phyloP scores from a whole-genome alignment of 2,797 vertebrate species.

The Silurus aristotelis region DNA sequence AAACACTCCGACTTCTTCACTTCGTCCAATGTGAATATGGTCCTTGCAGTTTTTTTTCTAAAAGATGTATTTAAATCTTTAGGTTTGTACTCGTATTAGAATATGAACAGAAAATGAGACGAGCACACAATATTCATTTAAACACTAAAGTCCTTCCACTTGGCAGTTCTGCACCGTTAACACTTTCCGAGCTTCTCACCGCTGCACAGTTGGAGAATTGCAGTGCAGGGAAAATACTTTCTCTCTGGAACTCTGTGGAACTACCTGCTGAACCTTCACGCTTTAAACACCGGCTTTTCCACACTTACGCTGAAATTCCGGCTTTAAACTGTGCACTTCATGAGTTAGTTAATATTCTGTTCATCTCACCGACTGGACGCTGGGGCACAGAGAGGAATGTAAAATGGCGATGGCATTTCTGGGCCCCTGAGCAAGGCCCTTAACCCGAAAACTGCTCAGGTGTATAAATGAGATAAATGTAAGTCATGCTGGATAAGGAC shows the following conservation, averaged over 20 bases:
- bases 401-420: no score
- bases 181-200: constrained; percentile 14
- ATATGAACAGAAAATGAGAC: background rate
- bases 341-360: background rate
- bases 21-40: no score
- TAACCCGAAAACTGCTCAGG: no score
- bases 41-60: no score
- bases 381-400: background rate
- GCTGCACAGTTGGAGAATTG: background rate
- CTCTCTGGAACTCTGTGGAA: background rate
- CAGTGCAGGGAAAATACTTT: constrained; percentile 19
- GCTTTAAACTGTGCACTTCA: background rate
- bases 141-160: constrained; percentile 5
- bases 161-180: constrained; percentile 27
- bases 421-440: no score
- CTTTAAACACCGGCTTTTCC: background rate
- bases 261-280: background rate
- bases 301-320: background rate
- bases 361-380: background rate
- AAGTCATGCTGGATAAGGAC: no score
- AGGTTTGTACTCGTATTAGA: background rate
- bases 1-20: no score
- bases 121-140: background rate
- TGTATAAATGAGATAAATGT: no score
- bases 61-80: background rate